phyloP scores from a whole-genome alignment of 2,888 invertebrate species.

The Abrostola triplasia region DNA sequence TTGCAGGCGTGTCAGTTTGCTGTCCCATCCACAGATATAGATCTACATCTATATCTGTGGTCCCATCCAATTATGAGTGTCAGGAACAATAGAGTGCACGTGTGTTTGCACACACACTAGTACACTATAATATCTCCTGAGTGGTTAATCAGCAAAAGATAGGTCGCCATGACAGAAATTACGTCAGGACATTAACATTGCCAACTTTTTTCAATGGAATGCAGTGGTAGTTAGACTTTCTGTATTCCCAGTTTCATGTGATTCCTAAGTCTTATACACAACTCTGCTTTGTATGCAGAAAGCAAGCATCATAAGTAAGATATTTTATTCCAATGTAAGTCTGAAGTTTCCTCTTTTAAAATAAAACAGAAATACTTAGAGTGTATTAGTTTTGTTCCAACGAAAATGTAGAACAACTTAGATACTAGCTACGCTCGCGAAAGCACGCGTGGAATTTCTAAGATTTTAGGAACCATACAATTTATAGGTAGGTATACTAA shows the following conservation, averaged over 20 bases:
- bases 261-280: constrained; percentile 7
- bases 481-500: too few relatives aligned
- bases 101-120: too few relatives aligned
- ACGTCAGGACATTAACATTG: too few relatives aligned
- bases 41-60: too few relatives aligned
- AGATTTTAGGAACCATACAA: background rate
- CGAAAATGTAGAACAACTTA: background rate
- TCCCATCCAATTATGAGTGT: too few relatives aligned
- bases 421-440: background rate
- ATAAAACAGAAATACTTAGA: constrained; percentile 5
- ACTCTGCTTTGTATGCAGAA: constrained; percentile 19
- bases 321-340: constrained; percentile 28
- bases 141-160: too few relatives aligned
- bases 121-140: too few relatives aligned
- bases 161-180: too few relatives aligned
- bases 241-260: background rate
- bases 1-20: too few relatives aligned
- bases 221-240: constrained; percentile 7
- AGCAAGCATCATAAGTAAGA: constrained; percentile 8
- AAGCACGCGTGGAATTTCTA: background rate
- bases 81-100: too few relatives aligned
- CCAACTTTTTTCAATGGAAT: background rate
- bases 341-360: constrained; percentile 1
- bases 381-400: constrained; percentile 8
- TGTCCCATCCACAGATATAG: too few relatives aligned